A percentile compares a stretch with the other conserved stretches of the same genome.
Conservation (phyloP, 2,888 invertebrate genomes). For the Tinea trinotella region DNA sequence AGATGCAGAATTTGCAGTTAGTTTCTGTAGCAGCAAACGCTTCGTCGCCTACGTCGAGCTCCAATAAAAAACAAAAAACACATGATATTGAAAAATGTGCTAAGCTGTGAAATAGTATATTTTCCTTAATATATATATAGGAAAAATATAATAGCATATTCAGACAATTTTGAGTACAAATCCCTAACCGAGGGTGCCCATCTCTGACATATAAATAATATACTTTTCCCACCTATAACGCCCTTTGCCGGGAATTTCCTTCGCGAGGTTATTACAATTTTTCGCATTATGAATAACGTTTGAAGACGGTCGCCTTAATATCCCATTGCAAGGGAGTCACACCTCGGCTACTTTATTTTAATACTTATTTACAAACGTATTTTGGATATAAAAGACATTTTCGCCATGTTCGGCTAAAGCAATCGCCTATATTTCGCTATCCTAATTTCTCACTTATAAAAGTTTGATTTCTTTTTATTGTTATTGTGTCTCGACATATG, state of each 20-base stretch:
- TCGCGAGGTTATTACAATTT: constrained; percentile 68
- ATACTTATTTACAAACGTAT: constrained; percentile 70
- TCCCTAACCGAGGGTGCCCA: constrained; percentile 38
- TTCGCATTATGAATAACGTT: constrained; percentile 71
- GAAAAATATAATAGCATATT: constrained; percentile 38
- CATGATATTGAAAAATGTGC: too few relatives aligned
- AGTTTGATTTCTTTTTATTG: too few relatives aligned
- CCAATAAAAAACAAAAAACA: too few relatives aligned
- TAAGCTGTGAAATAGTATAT: background rate
- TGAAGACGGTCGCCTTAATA: constrained; percentile 44
- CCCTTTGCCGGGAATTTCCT: constrained; percentile 50
- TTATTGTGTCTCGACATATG: too few relatives aligned
- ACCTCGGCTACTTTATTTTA: constrained; percentile 70
- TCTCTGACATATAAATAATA: constrained; percentile 51
- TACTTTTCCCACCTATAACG: constrained; percentile 40
- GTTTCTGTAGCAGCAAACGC: too few relatives aligned
- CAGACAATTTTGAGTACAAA: constrained; percentile 64
- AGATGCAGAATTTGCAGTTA: too few relatives aligned
- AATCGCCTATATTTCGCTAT: too few relatives aligned
- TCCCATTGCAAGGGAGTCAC: constrained; percentile 54
- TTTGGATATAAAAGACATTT: constrained; percentile 39
- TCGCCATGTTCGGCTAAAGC: background rate
- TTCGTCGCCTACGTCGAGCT: too few relatives aligned
- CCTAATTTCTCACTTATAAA: too few relatives aligned
- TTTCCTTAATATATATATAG: background rate